These are phyloP conservation scores for Montifringilla adamsi DNA, from an alignment of 2,113 vertebrate genomes.

Conservation along the genomic window DNA sequence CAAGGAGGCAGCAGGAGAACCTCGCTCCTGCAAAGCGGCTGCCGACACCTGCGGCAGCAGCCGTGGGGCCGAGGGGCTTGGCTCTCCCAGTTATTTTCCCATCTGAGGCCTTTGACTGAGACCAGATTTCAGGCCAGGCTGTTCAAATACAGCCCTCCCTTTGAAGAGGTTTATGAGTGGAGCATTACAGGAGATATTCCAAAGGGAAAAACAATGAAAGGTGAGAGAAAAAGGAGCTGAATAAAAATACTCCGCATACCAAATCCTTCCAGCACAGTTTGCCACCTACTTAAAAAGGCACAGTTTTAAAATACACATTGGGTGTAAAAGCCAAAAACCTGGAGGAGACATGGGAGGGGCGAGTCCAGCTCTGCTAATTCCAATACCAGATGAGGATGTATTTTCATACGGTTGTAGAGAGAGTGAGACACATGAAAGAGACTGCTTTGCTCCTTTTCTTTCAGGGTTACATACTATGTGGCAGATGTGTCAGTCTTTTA, in stretches of 20 bases:
- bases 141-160: constrained; percentile 21
- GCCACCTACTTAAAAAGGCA: constrained; percentile 64
- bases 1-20: background rate
- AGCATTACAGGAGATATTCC: constrained; percentile 63
- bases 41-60: constrained; percentile 33
- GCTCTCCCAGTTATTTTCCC: constrained; percentile 54
- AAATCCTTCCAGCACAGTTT: constrained; percentile 53
- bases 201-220: constrained; percentile 61
- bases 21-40: background rate
- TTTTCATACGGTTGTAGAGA: constrained; percentile 31
- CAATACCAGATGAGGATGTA: constrained; percentile 64
- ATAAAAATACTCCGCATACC: constrained; percentile 42
- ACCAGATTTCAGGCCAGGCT: constrained; percentile 58
- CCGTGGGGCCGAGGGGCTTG: constrained; percentile 19
- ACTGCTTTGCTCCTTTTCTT: constrained; percentile 40
- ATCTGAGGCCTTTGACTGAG: constrained; percentile 49
- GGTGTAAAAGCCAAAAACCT: constrained; percentile 48
- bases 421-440: constrained; percentile 42
- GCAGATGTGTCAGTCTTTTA: constrained; percentile 65
- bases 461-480: constrained; percentile 57
- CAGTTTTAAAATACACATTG: constrained; percentile 52
- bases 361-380: constrained; percentile 48
- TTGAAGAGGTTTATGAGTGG: constrained; percentile 58
- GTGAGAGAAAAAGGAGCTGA: constrained; percentile 51
- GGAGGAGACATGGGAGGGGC: constrained; percentile 1